Evolutionary conservation across 1,140 invertebrate species (phyloP).

Genomic region (Popillia japonica): DNA sequence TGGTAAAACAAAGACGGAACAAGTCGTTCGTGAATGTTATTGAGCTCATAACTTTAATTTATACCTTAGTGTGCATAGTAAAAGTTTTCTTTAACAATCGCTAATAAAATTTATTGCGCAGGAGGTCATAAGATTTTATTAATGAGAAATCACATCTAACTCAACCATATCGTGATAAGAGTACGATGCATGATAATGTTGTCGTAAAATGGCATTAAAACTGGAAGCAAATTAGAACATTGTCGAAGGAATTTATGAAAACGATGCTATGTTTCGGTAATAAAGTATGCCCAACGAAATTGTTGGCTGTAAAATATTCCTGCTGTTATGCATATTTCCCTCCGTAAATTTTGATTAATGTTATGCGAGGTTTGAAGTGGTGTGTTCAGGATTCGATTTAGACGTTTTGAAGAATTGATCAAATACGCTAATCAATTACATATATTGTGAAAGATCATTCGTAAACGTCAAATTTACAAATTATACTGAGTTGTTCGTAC

Average conservation of each 20-base stretch:
- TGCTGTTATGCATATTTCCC: too few species aligned
- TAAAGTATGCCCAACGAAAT: too few species aligned
- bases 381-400: background rate
- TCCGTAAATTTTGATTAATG: background rate
- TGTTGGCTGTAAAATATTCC: too few species aligned
- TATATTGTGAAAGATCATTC: too few species aligned
- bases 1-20: too few species aligned
- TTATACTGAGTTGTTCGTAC: background rate
- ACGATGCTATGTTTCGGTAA: background rate
- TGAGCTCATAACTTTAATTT: background rate
- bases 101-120: background rate
- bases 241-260: background rate
- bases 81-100: constrained; percentile 5
- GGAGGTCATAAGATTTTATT: constrained; percentile 1
- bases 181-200: too few species aligned
- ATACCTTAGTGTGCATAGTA: background rate
- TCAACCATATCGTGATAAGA: background rate
- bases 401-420: background rate
- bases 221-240: background rate
- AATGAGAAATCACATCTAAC: constrained; percentile 4
- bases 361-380: background rate
- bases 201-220: background rate
- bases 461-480: background rate
- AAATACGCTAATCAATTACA: too few species aligned
- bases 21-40: background rate